Base-by-base conservation (phyloP, 2,113 vertebrate genomes). In the Eclectus roratus region DNA sequence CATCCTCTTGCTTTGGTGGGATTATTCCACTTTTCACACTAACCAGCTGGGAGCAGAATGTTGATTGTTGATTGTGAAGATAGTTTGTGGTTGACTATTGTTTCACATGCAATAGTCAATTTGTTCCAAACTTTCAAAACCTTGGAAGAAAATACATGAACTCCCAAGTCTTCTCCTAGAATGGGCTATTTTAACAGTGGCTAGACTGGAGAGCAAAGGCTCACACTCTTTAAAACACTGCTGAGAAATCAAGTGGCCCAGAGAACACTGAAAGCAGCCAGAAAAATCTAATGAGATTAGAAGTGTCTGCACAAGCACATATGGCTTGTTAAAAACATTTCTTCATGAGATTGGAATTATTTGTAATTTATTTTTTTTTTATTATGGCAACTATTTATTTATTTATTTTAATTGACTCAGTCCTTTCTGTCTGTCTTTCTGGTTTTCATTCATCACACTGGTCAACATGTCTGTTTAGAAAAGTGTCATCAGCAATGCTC, bases 161-260 rank as follows among this genome's bases (percentile, higher is more conserved):
- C 37, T 94, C 55, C 24, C 55, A 60, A 80, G 31, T 83, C 77
- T 89, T 96, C 78, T 84, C 64, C 63, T 80, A 41, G 78, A 74
- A 72, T 2, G 8, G 72, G 64, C 64, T 88, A 7, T 87, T 82
- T 85, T 82, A 82, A 31, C 69, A 85, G 46, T 0, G 3, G 85
- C 81, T 78, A 80, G 81, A 81, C 79, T 83, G 43, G 33, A 95
- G 91, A 50, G 80, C 88, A 96, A 79, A 85, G 71, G 60, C 55
- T 94, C 11, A 1, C 49, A 8, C 43, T 88, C 72, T 83, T 92
- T 66, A 76, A 79, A 88, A 85, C 64, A 60, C 25, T 93, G 89
- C 94, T 93, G 87, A 93, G 84, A 79, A 94, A 92, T 94, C 84
- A 97, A 9, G 52, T 96, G 93, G 88, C 91, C 94, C 47, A 53